A percentile compares a stretch with the other conserved stretches of the same genome.
phyloP scores from a whole-genome alignment of 2,888 invertebrate genomes.

The Tineola bisselliella region DNA sequence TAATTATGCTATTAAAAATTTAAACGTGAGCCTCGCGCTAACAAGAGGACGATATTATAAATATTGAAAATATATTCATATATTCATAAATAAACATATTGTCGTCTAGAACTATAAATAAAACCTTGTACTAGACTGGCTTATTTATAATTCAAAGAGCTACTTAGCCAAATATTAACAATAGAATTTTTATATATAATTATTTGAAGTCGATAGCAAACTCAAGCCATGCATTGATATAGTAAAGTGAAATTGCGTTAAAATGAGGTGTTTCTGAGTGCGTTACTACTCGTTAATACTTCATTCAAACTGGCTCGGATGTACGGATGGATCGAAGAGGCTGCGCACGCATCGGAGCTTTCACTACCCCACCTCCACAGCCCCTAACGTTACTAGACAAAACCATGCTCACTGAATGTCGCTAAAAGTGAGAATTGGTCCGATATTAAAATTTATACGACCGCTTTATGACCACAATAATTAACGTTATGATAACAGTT shows the following conservation, averaged over 20 bases:
- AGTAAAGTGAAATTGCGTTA: not conserved
- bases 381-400: slow-evolving; percentile 17
- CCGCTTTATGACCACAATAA: not conserved
- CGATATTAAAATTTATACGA: not conserved
- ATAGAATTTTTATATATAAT: no score
- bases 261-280: not conserved
- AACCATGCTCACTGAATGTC: not conserved
- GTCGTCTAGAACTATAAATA: no score
- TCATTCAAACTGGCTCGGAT: slow-evolving; percentile 44
- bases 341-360: slow-evolving; percentile 49
- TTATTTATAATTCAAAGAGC: no score
- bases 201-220: no score
- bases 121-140: no score
- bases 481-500: not conserved
- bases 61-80: no score
- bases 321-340: slow-evolving; percentile 45
- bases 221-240: no score
- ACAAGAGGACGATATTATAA: not conserved
- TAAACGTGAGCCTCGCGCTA: not conserved
- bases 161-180: no score
- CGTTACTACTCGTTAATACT: slow-evolving; percentile 21
- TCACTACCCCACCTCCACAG: slow-evolving; percentile 20
- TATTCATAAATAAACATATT: no score
- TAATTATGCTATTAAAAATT: not conserved
- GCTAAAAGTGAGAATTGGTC: not conserved